phyloP scores from a whole-genome alignment of 1,140 invertebrate genomes.

The Portunus trituberculatus region DNA sequence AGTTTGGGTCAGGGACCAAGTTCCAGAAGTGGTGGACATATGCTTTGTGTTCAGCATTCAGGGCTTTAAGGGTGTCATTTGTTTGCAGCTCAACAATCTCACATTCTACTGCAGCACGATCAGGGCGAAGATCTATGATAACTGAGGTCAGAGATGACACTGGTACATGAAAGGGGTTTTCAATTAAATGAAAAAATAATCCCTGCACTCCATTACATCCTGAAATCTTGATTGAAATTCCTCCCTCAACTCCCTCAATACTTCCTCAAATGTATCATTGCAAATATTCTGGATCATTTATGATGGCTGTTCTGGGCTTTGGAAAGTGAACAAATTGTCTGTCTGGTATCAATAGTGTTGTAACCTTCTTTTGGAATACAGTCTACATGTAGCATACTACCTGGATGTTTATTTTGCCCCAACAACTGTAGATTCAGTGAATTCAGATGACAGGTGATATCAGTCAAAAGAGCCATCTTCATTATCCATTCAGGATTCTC shows the following conservation, averaged over 20 bases:
- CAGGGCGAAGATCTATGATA: slow-evolving; percentile 37
- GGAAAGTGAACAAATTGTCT: slow-evolving; percentile 31
- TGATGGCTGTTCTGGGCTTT: slow-evolving; percentile 42
- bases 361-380: slow-evolving; percentile 51
- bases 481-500: slow-evolving; percentile 54
- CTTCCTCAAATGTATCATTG: slow-evolving; percentile 16
- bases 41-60: slow-evolving; percentile 6
- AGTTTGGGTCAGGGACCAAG: no score
- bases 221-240: slow-evolving; percentile 51
- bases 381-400: slow-evolving; percentile 36
- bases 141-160: slow-evolving; percentile 46
- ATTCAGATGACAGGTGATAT: slow-evolving; percentile 51
- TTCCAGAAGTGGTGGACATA: slow-evolving; percentile 43
- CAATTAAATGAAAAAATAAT: slow-evolving; percentile 34
- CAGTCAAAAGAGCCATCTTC: slow-evolving; percentile 38
- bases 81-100: slow-evolving; percentile 47
- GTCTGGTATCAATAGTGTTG: slow-evolving; percentile 47
- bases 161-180: slow-evolving; percentile 52
- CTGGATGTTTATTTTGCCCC: slow-evolving; percentile 32
- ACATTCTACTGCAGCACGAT: slow-evolving; percentile 51
- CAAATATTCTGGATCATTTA: neutral
- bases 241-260: slow-evolving; percentile 33
- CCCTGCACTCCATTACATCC: neutral
- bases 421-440: slow-evolving; percentile 41
- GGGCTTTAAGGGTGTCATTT: slow-evolving; percentile 42